Base-by-base conservation (phyloP, 2,113 vertebrate species). In the Chrysochloris asiatica region DNA sequence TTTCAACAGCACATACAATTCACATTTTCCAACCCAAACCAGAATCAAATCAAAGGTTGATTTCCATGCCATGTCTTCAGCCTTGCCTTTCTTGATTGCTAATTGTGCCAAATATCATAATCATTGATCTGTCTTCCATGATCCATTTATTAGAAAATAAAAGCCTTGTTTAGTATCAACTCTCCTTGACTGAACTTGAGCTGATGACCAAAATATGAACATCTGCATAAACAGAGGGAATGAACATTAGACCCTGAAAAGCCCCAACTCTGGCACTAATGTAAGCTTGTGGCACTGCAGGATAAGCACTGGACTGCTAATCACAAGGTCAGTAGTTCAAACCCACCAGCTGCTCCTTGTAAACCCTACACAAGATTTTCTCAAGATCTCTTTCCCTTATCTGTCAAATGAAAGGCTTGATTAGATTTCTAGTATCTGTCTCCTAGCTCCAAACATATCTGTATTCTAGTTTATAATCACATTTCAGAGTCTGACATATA, bases 111-210 rank as follows among this genome's bases (percentile, higher is more conserved):
- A 82, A 76, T 71, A 79, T 82, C 77, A 86, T 87, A 83, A 73
- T 12, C 75, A 61, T 43, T 61, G 10, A 76, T 36, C 4, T 75
- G 26, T 54, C 84, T 89, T 84, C 52, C 80, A 89, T 19, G 26
- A 86, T 69, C 36, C 14, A 86, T 59, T 89, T 88, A 78, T 54
- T 90, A 4, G 48, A 84, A 93, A 72, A 82, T 12, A 71, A n/a
- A 90, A 90, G 78, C 24, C 67, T 28, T 65, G 48, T 50, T 87
- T 88, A 78, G 14, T 77, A 45, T 47, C 9, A 88, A 54, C 8
- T 86, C 52, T 89, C 76, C 38, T 89, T 83, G 59, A 83, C 0
- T 43, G n/a, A 85, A n/a, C 5, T 63, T 91, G 56, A 93, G 36
- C 56, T 80, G n/a, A 82, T 83, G 41, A 78, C 9, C 61, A 88